Evolutionary conservation across 1,140 invertebrate genomes (phyloP).

Genomic region (Aphelinus atriplicis): DNA sequence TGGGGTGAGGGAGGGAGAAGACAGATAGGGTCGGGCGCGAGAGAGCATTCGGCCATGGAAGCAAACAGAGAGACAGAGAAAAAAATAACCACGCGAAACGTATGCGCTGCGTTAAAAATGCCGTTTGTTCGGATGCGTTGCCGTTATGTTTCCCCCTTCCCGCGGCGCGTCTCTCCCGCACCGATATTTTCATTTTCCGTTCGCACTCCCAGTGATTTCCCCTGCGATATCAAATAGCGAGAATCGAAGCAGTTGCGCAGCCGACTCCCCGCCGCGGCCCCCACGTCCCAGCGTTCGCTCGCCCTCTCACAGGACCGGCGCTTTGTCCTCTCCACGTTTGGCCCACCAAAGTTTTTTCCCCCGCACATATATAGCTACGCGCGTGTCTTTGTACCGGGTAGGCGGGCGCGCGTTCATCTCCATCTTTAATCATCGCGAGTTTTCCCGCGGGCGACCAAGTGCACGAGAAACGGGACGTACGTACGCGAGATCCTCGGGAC

Average conservation of each 20-base stretch:
- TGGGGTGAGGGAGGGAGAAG: neutral
- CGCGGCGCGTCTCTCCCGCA: neutral
- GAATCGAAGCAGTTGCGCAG: constrained; percentile 31
- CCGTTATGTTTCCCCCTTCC: constrained; percentile 6
- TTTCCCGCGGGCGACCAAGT: neutral
- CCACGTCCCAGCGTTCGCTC: no score
- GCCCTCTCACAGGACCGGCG: no score
- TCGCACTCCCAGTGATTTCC: constrained; percentile 39
- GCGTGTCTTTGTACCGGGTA: neutral
- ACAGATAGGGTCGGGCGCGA: no score
- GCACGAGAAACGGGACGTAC: neutral
- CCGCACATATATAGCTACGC: neutral
- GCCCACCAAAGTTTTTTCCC: neutral
- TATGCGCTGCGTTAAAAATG: constrained; percentile 33
- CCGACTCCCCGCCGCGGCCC: no score
- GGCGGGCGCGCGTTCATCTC: neutral
- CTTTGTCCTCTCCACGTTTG: no score
- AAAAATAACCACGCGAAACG: constrained; percentile 21
- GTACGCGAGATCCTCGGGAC: neutral
- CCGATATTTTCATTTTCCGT: constrained; percentile 33
- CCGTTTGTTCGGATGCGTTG: constrained; percentile 21
- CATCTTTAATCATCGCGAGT: constrained; percentile 15
- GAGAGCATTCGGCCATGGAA: neutral
- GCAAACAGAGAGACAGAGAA: constrained; percentile 5
- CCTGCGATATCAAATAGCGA: constrained; percentile 39